Base-by-base conservation (phyloP, 1,140 invertebrate species). In the Aphelenchoides fujianensis region DNA sequence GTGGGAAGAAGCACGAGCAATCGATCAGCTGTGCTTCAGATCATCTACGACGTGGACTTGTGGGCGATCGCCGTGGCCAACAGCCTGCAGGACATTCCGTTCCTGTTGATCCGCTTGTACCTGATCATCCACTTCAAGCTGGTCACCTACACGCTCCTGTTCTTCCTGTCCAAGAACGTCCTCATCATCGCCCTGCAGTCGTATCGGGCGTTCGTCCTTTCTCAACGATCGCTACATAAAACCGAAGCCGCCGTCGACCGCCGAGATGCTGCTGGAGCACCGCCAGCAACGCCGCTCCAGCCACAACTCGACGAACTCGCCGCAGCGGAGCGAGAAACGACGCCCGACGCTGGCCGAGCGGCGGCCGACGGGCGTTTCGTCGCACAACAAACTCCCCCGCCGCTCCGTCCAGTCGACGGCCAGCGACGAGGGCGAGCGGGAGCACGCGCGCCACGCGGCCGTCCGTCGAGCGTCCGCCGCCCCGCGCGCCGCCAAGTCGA, bases 141-240 rank as follows among this genome's bases (percentile, higher is more conserved):
- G 7, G 23, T 81, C 36, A 83, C 79, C 36, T 85, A 83, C 62
- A 85, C 82, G 0, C 77, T 83, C 68, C 73, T 83, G 12, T 82
- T 84, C 66, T 84, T 84, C 67, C 76, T 79, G 7, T 81, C 54
- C 41, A 84, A 84, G 66, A 84, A 84, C 64, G 71, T 73, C 19
- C 64, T 84, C 23, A 80, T 84, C 30, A 84, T 85, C 57, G 41
- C 74, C n/a, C 70, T 84, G 2, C 83, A 85, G 64, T 76, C 75
- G 16, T 84, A 85, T 67, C 68, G 82, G 41, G 62, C 72, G 3
- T 74, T 83, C 37, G 80, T 84, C 1, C n/a, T 36, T 84, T 12
- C 71, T 83, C 41, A 84, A 84, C 59, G 82, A 84, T 57, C 80
- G 82, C n/a, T 83, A 84, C 32, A 62, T 81, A n/a, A 57, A 79